These are phyloP conservation scores for Lophotriccus pileatus DNA, from an alignment of 2,797 vertebrate species.

Conservation along the genomic window DNA sequence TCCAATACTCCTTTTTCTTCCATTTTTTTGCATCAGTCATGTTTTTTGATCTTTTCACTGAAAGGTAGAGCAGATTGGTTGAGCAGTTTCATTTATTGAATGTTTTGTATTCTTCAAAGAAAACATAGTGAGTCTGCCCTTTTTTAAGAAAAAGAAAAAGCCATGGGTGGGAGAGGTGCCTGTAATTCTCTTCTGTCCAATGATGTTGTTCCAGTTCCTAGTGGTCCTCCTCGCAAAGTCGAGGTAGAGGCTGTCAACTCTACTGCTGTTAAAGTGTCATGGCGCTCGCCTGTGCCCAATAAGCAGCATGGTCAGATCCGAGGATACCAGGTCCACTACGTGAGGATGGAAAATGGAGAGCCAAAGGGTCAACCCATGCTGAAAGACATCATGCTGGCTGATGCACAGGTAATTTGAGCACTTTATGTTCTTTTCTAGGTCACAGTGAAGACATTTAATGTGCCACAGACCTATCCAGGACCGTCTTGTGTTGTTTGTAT, in stretches of 20 bases:
- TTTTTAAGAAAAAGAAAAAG: conserved; percentile 61
- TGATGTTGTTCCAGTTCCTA: conserved; percentile 99
- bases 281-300: conserved; percentile 97
- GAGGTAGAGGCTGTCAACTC: conserved; percentile 99
- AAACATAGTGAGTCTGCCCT: conserved; percentile 83
- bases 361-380: conserved; percentile 95
- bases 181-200: conserved; percentile 95
- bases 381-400: conserved; percentile 98
- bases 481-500: not conserved
- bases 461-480: not conserved
- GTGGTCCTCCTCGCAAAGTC: conserved; percentile 99
- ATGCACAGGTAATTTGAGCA: conserved; percentile 88
- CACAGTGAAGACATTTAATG: not conserved
- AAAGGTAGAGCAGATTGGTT: conserved; percentile 91
- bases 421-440: not conserved
- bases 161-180: conserved; percentile 82
- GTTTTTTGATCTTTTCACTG: conserved; percentile 95
- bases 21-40: conserved; percentile 96
- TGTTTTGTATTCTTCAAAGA: conserved; percentile 82
- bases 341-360: conserved; percentile 97
- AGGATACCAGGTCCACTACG: conserved; percentile 99
- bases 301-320: conserved; percentile 99
- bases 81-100: conserved; percentile 80
- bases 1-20: conserved; percentile 94
- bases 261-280: conserved; percentile 97